Base-by-base conservation (phyloP, 2,113 vertebrate genomes). In the Rana temporaria region DNA sequence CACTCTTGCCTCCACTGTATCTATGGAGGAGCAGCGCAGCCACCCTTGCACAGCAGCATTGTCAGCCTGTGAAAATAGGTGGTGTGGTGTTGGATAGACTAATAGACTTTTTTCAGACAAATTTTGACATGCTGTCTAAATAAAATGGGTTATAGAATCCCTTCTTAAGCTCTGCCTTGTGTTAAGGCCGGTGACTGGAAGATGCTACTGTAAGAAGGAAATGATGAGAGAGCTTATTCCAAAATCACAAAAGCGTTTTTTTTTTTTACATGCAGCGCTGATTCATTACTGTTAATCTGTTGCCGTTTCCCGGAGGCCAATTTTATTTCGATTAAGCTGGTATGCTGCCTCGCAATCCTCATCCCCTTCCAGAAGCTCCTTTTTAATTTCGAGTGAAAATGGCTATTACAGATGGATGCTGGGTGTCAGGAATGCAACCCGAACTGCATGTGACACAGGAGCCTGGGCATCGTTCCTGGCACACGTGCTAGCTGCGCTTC, bases 381-480 rank as follows among this genome's bases (percentile, higher is more conserved):
- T 74, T 82, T 82, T 42, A 82, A 82, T 82, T 82, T 73, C 9
- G 60, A 82, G 70, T 65, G 70, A 48, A 65, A 82, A 82, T 74
- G 69, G n/a, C 15, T 74, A 74, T 82, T 82, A 66, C 79, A 82
- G 79, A 82, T 52, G 79, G 79, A 70, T 57, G 79, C 69, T 82
- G 79, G 79, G 79, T 82, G 79, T 82, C 56, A 82, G 79, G 79
- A 82, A 82, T 73, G 79, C 19, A 12, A 53, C 24, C 42, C 26
- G 56, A 59, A 60, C 4, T 26, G 78, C 55, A 48, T 80, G 32
- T 59, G 79, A 32, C 79, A 81, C 68, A 26, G 67, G 26, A 64
- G 78, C 79, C 65, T 34, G 79, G 78, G 79, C 79, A 81, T 48
- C 18, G 19, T 18, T 30, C 26, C 30, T 26, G 68, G 69, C 68